Evolutionary conservation across 2,888 invertebrate species (phyloP).

Genomic region (Oligia latruncula): DNA sequence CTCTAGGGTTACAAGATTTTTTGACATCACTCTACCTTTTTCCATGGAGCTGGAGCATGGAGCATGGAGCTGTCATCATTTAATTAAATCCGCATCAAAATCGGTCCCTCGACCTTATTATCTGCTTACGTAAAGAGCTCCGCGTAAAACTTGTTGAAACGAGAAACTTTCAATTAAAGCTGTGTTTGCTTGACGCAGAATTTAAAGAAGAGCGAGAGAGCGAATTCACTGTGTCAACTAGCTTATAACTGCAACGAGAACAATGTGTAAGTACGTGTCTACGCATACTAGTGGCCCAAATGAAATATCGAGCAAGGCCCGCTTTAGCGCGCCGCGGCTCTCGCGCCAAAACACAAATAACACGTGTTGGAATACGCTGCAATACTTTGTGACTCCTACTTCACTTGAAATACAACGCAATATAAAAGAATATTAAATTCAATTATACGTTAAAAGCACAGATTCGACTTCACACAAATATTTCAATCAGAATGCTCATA

Average conservation of each 20-base stretch:
- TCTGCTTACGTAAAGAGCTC: neutral
- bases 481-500: constrained; percentile 25
- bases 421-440: neutral
- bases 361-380: constrained; percentile 40
- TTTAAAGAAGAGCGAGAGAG: constrained; percentile 54
- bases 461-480: constrained; percentile 12
- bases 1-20: neutral
- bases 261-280: constrained; percentile 63
- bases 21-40: constrained; percentile 2
- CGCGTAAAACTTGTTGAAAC: neutral
- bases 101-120: neutral
- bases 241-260: constrained; percentile 62
- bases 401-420: constrained; percentile 8
- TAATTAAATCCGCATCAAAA: neutral
- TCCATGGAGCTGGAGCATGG: too few species aligned
- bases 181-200: constrained; percentile 42
- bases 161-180: constrained; percentile 42
- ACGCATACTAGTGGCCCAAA: constrained; percentile 56
- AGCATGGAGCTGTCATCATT: neutral
- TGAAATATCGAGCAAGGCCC: constrained; percentile 56
- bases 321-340: constrained; percentile 18
- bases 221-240: constrained; percentile 49
- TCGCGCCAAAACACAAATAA: constrained; percentile 37
- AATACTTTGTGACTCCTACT: constrained; percentile 30
- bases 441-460: neutral